phyloP scores from a whole-genome alignment of 2,888 invertebrate species.

The Halocaridina rubra region DNA sequence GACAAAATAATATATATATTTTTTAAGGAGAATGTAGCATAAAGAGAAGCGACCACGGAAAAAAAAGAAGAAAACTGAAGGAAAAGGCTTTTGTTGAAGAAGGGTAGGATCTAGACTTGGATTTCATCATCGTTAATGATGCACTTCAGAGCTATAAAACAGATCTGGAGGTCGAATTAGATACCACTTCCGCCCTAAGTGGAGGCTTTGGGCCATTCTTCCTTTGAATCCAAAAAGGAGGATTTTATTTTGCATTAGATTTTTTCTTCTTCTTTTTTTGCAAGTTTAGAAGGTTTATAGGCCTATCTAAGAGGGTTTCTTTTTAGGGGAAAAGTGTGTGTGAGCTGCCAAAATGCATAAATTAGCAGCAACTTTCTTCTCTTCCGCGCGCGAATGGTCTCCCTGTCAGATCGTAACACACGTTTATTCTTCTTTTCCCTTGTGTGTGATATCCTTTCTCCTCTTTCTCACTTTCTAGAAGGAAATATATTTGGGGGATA shows the following conservation, averaged over 20 bases:
- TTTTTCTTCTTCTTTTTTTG: no score
- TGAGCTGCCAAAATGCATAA: constrained; percentile 44
- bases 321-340: no score
- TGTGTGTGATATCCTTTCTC: background rate
- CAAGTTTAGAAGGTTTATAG: constrained; percentile 28
- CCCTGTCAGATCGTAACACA: background rate
- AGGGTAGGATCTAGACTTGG: background rate
- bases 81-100: background rate
- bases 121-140: background rate
- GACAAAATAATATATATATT: no score
- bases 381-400: background rate
- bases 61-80: background rate
- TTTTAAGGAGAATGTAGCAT: no score
- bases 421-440: background rate
- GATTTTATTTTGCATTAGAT: constrained; percentile 3
- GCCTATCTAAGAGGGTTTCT: constrained; percentile 28
- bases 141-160: background rate
- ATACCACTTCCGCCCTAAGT: background rate
- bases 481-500: no score
- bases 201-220: background rate
- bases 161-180: background rate
- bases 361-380: constrained; percentile 25
- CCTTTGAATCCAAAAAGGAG: background rate
- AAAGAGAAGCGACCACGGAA: background rate
- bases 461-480: no score